Percentiles rank a stretch among this genome's conserved stretches.
Evolutionary conservation across 1,140 invertebrate species (phyloP).

Genomic region (Drepana arcuata): DNA sequence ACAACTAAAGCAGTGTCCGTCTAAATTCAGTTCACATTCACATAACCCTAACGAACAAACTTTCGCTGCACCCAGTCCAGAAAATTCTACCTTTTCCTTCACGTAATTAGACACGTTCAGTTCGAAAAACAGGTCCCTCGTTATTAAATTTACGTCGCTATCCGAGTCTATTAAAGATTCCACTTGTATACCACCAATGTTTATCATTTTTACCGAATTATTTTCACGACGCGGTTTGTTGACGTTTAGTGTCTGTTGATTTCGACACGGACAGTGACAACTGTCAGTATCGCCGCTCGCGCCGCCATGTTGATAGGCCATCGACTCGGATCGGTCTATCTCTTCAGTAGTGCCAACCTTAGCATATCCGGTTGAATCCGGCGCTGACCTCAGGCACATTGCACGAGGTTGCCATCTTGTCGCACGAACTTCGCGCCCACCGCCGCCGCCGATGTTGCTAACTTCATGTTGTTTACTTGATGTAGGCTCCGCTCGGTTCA

Average conservation of each 20-base stretch:
- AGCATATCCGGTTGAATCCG: neutral
- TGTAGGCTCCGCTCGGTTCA: neutral
- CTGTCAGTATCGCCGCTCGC: neutral
- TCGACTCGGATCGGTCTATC: too few relatives aligned
- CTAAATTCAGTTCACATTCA: neutral
- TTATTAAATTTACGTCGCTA: constrained; percentile 4
- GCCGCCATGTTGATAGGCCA: too few relatives aligned
- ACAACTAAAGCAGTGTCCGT: constrained; percentile 1
- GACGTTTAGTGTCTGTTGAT: neutral
- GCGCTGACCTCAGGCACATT: neutral
- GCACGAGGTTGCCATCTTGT: neutral
- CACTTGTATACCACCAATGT: neutral
- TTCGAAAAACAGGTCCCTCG: constrained; percentile 2
- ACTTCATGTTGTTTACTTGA: neutral
- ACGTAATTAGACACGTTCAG: neutral
- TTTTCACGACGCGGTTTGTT: neutral
- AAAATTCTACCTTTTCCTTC: neutral
- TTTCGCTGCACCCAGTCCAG: neutral
- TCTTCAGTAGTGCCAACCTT: neutral
- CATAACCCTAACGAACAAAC: constrained; percentile 3
- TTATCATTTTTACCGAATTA: constrained; percentile 2
- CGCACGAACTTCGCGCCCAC: neutral
- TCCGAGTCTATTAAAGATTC: constrained; percentile 1
- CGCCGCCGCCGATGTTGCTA: neutral
- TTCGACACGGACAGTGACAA: neutral